Evolutionary conservation across 2,113 vertebrate genomes (phyloP), one percentile per base, ranked within the genome.

Genomic region (Pogona vitticeps): DNA sequence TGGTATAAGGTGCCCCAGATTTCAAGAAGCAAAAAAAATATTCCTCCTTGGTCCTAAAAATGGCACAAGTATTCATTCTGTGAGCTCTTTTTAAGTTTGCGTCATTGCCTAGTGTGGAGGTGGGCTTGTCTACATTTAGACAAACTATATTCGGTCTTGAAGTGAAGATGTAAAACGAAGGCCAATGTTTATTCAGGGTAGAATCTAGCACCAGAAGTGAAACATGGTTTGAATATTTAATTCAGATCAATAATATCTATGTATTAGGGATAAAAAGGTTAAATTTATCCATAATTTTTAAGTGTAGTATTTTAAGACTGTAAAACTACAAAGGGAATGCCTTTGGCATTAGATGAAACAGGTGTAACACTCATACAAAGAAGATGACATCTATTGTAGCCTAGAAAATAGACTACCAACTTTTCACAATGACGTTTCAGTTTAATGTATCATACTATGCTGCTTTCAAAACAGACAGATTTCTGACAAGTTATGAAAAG

Each of bases 1-100:
- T 78, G 86, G 63, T 86, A 63, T 72, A 86, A 94, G 92, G 80
- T 95, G 89, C 31, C 82, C 86, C 84, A 86, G 86, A 82, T 91
- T 88, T 38, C 28, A 82, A 76, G 33, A 87, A 2, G 70, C 38
- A 40, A 38, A 90, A 89, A 21, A n/a, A 28, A 89, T 80, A 82
- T 28, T 20, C 13, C 76, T 90, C 90, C 86, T 89, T 89, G 26
- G 6, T 61, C 63, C 86, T 90, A 91, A 91, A 91, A 65, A 87
- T 33, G 63, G 46, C 72, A n/a, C 38, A 82, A 91, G 68, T 82
- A 31, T 26, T 38, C 58, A 86, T 85, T 56, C 2, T 67, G 58
- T 82, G 67, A 61, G 23, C 36, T 86, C 3, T 73, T 90, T 73
- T 26, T 61, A 3, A 56, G 6, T 6, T 82, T 58, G 42, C 26